A percentile compares a stretch with the other conserved stretches of the same genome.
Evolutionary conservation across 1,140 invertebrate species (phyloP).

Genomic region (Tigriopus japonicus): DNA sequence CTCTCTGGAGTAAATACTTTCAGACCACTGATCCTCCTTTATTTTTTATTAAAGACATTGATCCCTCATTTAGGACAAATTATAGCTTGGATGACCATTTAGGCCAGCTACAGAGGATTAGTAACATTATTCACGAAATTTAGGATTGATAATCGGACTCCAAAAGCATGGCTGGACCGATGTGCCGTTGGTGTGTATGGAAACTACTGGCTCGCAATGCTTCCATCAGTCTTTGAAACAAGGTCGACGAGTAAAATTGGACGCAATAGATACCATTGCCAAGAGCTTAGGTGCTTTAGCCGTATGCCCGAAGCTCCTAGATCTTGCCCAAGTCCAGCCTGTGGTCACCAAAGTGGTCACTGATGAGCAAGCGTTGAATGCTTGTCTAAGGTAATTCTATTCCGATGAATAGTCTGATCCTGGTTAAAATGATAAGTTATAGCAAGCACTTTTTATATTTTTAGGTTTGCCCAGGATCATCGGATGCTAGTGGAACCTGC

Average conservation of each 20-base stretch:
- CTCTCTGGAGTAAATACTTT: too few species aligned
- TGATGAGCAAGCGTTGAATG: constrained; percentile 29
- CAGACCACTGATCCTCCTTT: too few species aligned
- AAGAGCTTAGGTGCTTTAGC: constrained; percentile 26
- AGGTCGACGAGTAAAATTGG: constrained; percentile 24
- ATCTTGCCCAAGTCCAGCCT: constrained; percentile 21
- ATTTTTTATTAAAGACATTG: too few species aligned
- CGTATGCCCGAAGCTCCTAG: constrained; percentile 22
- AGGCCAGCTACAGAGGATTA: too few species aligned
- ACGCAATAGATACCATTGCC: constrained; percentile 28
- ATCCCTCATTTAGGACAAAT: too few species aligned
- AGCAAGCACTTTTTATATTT: too few species aligned
- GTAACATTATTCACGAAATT: too few species aligned
- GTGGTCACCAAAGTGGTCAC: constrained; percentile 26
- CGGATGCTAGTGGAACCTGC: constrained; percentile 29
- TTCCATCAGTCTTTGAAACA: constrained; percentile 27
- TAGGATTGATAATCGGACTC: too few species aligned
- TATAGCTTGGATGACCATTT: too few species aligned
- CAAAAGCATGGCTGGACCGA: too few species aligned
- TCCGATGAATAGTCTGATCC: too few species aligned
- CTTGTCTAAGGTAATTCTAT: constrained; percentile 25
- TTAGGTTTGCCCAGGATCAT: constrained; percentile 23
- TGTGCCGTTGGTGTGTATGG: constrained; percentile 20
- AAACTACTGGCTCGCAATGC: constrained; percentile 30
- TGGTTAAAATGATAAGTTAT: too few species aligned